Percentiles rank a stretch among this genome's conserved stretches.
phyloP scores from a whole-genome alignment of 37 sponge, comb jelly and placozoan genomes.

The Diacarnus erythraeanus region DNA sequence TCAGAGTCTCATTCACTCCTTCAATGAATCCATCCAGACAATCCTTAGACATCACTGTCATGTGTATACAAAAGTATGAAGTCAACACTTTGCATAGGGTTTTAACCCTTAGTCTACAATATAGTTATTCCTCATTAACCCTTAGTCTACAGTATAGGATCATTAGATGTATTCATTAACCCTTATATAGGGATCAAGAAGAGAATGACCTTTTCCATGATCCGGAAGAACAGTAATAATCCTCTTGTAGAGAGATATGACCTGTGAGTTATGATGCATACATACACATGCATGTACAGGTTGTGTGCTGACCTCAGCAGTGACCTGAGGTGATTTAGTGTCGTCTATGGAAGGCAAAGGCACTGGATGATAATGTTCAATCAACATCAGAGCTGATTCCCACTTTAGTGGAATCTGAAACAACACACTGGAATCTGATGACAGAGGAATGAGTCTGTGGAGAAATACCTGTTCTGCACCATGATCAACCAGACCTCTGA shows the following conservation, averaged over 20 bases:
- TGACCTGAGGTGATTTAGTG: conserved; percentile 38
- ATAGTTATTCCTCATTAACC: too few relatives aligned
- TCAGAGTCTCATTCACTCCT: conserved; percentile 11
- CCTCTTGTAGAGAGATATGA: conserved; percentile 56
- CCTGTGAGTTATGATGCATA: conserved; percentile 11
- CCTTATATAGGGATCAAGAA: too few relatives aligned
- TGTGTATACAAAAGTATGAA: too few relatives aligned
- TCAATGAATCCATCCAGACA: conserved; percentile 45
- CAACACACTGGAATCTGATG: neutral
- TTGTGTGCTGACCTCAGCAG: conserved; percentile 46
- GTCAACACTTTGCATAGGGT: too few relatives aligned
- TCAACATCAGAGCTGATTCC: conserved; percentile 55
- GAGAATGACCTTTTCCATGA: conserved; percentile 36
- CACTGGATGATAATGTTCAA: conserved; percentile 59
- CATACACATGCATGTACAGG: neutral
- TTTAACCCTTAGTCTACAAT: too few relatives aligned
- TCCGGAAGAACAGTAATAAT: conserved; percentile 45
- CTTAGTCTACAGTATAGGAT: too few relatives aligned
- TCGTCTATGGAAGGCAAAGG: conserved; percentile 59
- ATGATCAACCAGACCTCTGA: conserved; percentile 48
- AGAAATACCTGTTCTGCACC: conserved; percentile 42
- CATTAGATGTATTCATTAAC: too few relatives aligned
- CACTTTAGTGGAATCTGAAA: conserved; percentile 59
- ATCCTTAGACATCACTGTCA: conserved; percentile 20
- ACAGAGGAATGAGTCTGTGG: neutral